Percentiles rank a stretch among this genome's conserved stretches.
These are phyloP conservation scores for Pandemis cinnamomeana DNA, from an alignment of 2,888 invertebrate genomes.

Conservation along the genomic window DNA sequence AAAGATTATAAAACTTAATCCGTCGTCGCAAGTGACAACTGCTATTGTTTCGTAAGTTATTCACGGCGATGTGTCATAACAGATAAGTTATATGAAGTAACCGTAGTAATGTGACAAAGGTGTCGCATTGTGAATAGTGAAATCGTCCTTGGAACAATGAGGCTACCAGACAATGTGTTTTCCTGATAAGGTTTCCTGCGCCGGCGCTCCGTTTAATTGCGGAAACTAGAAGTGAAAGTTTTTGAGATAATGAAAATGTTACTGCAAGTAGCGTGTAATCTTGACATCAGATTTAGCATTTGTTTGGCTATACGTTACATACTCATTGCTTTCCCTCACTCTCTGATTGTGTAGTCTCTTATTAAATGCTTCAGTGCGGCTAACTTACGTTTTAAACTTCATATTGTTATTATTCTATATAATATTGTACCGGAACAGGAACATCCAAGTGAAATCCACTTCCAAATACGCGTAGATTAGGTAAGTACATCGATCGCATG, in stretches of 20 bases:
- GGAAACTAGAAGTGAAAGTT: conserved; percentile 77
- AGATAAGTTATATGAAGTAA: conserved; percentile 41
- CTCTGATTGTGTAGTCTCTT: not conserved
- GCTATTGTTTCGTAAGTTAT: conserved; percentile 37
- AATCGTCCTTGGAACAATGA: conserved; percentile 74
- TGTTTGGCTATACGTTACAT: conserved; percentile 20
- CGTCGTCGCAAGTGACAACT: conserved; percentile 16
- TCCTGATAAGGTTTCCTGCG: conserved; percentile 68
- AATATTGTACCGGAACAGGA: not conserved
- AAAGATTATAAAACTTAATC: conserved; percentile 28
- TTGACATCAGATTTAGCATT: conserved; percentile 18
- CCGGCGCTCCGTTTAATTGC: conserved; percentile 53
- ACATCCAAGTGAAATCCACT: not conserved
- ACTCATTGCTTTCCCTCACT: conserved; percentile 6
- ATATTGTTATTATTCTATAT: not conserved
- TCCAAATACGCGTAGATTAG: not conserved
- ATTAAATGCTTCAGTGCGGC: not conserved
- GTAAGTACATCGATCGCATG: not conserved
- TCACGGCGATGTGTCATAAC: conserved; percentile 38
- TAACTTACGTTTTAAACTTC: not conserved
- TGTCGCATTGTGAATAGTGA: conserved; percentile 56
- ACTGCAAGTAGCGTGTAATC: conserved; percentile 24
- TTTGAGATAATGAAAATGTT: conserved; percentile 42
- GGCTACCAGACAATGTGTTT: conserved; percentile 69
- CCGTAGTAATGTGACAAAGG: conserved; percentile 34